Evolutionary conservation across 2,888 invertebrate genomes (phyloP).

Genomic region (Caradrina clavipalpis): DNA sequence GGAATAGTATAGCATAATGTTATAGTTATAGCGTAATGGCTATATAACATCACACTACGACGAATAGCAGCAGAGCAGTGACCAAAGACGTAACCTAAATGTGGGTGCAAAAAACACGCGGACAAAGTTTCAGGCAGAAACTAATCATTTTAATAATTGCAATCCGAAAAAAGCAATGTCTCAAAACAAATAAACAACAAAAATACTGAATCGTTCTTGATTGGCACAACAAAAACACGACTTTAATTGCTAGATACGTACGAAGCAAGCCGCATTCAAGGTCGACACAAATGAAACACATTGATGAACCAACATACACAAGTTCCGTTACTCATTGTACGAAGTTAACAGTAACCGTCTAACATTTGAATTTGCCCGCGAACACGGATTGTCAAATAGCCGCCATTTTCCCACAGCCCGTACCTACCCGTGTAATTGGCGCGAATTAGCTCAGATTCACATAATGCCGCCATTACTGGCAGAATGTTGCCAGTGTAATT

Average conservation of each 20-base stretch:
- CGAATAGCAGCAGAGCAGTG: too few species aligned
- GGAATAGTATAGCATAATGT: too few species aligned
- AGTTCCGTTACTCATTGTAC: slow-evolving; percentile 60
- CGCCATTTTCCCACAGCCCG: slow-evolving; percentile 78
- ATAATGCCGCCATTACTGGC: slow-evolving; percentile 67
- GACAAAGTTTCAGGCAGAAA: too few species aligned
- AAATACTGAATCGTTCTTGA: slow-evolving; percentile 40
- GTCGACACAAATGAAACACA: slow-evolving; percentile 50
- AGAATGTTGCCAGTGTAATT: slow-evolving; percentile 62
- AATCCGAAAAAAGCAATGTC: neutral
- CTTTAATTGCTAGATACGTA: slow-evolving; percentile 45
- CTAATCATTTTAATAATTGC: neutral
- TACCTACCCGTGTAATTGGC: slow-evolving; percentile 66
- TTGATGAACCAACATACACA: slow-evolving; percentile 33
- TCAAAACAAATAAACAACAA: neutral
- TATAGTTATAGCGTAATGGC: too few species aligned
- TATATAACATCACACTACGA: too few species aligned
- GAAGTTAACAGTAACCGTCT: slow-evolving; percentile 42
- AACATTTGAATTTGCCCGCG: slow-evolving; percentile 51
- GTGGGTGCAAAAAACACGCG: too few species aligned
- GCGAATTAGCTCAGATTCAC: slow-evolving; percentile 73
- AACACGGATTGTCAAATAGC: slow-evolving; percentile 53
- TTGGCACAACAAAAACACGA: slow-evolving; percentile 39
- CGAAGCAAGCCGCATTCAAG: slow-evolving; percentile 56
- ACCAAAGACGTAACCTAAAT: too few species aligned